A percentile compares a stretch with the other conserved stretches of the same genome.
Conservation (phyloP, 1,140 invertebrate species). For the Proctacanthus coquilletti region DNA sequence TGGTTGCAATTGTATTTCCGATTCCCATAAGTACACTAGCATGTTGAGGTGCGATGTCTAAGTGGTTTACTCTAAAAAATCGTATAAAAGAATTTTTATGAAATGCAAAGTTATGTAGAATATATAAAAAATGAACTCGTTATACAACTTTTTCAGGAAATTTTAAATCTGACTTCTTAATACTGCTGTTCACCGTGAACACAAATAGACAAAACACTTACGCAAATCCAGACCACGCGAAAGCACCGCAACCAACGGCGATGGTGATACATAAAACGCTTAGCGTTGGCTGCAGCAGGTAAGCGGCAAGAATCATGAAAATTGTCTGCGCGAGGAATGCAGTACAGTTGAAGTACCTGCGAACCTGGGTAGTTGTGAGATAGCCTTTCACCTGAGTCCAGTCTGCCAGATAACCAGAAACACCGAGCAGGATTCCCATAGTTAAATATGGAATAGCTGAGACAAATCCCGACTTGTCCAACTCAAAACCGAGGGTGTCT, state of each 20-base stretch:
- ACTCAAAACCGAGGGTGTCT: constrained; percentile 56
- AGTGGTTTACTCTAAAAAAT: constrained; percentile 58
- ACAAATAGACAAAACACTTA: no score
- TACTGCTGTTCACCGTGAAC: neutral
- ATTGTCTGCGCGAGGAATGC: constrained; percentile 67
- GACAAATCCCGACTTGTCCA: constrained; percentile 61
- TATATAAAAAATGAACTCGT: neutral
- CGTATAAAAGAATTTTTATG: no score
- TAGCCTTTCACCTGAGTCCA: constrained; percentile 44
- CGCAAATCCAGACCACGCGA: constrained; percentile 78
- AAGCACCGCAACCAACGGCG: constrained; percentile 74
- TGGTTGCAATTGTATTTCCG: constrained; percentile 72
- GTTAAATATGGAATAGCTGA: constrained; percentile 73
- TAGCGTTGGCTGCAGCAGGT: constrained; percentile 41
- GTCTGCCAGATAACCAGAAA: constrained; percentile 69
- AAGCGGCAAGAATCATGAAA: constrained; percentile 68
- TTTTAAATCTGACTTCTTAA: no score
- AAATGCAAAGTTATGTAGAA: no score
- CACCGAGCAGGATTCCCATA: constrained; percentile 64
- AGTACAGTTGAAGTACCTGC: constrained; percentile 57
- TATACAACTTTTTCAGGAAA: no score
- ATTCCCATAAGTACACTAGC: constrained; percentile 74
- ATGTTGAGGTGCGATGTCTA: constrained; percentile 73
- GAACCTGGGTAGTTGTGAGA: constrained; percentile 54
- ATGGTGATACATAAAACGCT: constrained; percentile 64